These are phyloP conservation scores for Arremon brunneinucha DNA, from an alignment of 2,797 vertebrate species.

Conservation along the genomic window DNA sequence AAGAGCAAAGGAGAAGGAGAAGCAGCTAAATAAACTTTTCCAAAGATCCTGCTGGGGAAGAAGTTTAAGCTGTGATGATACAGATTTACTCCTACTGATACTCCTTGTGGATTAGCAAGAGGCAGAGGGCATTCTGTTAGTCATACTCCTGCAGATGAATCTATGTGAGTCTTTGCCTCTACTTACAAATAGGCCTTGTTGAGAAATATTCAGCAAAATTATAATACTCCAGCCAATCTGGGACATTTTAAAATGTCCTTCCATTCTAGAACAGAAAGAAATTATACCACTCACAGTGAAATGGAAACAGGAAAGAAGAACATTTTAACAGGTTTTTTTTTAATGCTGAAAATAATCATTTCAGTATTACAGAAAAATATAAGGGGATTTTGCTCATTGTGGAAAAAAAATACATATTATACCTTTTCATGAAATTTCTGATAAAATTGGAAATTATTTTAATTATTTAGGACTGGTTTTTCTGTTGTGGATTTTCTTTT, in stretches of 20 bases:
- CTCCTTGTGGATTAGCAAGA: background rate
- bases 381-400: background rate
- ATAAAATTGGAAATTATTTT: background rate
- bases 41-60: constrained; percentile 33
- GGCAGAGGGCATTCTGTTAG: background rate
- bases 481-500: background rate
- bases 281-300: background rate
- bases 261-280: constrained; percentile 18
- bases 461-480: background rate
- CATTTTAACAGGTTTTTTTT: background rate
- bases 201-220: background rate
- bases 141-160: background rate
- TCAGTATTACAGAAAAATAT: background rate
- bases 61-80: constrained; percentile 18
- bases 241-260: constrained; percentile 3
- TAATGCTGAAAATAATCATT: background rate
- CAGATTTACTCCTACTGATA: background rate
- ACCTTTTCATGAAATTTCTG: background rate
- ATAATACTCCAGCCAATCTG: background rate
- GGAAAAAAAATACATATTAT: background rate
- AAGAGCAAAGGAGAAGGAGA: constrained; percentile 67
- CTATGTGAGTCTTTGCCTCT: background rate
- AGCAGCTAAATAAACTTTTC: constrained; percentile 22
- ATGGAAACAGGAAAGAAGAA: background rate
- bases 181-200: background rate